Evolutionary conservation across 1,140 invertebrate species (phyloP).

Genomic region (Danaus plexippus): DNA sequence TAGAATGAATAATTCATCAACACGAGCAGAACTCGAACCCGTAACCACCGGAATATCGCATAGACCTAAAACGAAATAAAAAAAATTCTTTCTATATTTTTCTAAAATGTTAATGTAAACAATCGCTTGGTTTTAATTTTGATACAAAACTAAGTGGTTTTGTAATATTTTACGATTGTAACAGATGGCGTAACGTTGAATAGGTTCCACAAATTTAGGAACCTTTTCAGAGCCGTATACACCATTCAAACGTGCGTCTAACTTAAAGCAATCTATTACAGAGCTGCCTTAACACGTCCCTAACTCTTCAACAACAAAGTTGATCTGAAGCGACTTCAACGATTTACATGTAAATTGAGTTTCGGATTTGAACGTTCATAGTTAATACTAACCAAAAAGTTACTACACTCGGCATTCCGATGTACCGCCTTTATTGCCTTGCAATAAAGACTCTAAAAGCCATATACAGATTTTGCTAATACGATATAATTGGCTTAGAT

Average conservation of each 20-base stretch:
- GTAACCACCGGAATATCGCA: too few species aligned
- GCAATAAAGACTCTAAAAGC: constrained; percentile 12
- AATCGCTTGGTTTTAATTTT: too few species aligned
- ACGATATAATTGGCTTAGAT: constrained; percentile 20
- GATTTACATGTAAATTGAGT: constrained; percentile 54
- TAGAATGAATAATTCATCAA: too few species aligned
- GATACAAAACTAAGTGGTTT: too few species aligned
- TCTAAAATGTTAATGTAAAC: too few species aligned
- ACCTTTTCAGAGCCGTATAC: too few species aligned
- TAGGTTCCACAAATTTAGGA: too few species aligned
- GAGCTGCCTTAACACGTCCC: constrained; percentile 21
- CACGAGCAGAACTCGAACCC: too few species aligned
- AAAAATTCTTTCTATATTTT: too few species aligned
- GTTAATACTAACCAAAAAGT: constrained; percentile 30
- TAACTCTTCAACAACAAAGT: constrained; percentile 45
- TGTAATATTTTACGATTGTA: too few species aligned
- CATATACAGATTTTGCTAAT: constrained; percentile 1
- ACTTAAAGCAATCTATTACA: constrained; percentile 22
- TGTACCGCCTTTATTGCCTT: constrained; percentile 5
- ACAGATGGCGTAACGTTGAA: too few species aligned
- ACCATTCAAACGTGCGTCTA: constrained; percentile 10
- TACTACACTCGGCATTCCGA: constrained; percentile 9
- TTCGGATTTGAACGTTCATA: constrained; percentile 46
- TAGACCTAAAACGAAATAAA: too few species aligned
- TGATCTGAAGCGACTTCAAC: constrained; percentile 47